These are phyloP conservation scores for Oopsacas minuta DNA, from an alignment of 37 sponge, comb jelly and placozoan species.

Conservation along the genomic window DNA sequence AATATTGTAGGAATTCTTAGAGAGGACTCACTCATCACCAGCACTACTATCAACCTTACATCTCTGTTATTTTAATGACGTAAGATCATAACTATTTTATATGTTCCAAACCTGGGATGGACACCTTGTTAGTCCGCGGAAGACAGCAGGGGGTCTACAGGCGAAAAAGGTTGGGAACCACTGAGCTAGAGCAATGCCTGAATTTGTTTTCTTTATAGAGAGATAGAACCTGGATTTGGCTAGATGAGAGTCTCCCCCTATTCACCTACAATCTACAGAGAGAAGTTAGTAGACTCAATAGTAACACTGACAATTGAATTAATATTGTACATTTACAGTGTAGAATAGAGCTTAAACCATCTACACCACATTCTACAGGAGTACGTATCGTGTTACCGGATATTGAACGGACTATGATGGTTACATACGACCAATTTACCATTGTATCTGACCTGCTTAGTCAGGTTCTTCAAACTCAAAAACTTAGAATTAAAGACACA, in stretches of 20 bases:
- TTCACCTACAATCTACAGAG: constrained; percentile 42
- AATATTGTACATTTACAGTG: constrained; percentile 27
- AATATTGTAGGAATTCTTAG: not conserved
- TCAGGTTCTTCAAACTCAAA: constrained; percentile 38
- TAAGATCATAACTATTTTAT: not conserved
- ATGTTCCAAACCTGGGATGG: too few relatives aligned
- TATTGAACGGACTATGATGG: constrained; percentile 43
- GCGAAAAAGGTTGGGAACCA: too few relatives aligned
- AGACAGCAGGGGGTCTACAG: too few relatives aligned
- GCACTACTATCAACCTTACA: not conserved
- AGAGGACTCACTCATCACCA: not conserved
- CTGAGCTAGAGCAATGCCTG: too few relatives aligned
- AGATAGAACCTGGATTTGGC: constrained; percentile 49
- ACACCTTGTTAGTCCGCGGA: too few relatives aligned
- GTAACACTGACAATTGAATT: not conserved
- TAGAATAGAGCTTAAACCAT: constrained; percentile 61
- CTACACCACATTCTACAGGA: constrained; percentile 43
- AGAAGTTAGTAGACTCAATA: constrained; percentile 38
- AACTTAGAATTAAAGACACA: constrained; percentile 33
- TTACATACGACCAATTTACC: constrained; percentile 83
- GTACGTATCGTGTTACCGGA: constrained; percentile 68
- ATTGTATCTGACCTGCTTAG: constrained; percentile 43
- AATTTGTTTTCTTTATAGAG: too few relatives aligned
- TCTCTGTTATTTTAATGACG: constrained; percentile 18
- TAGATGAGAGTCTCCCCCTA: constrained; percentile 53